phyloP scores from a whole-genome alignment of 1,140 invertebrate species.

The Drosophila lacteicornis region DNA sequence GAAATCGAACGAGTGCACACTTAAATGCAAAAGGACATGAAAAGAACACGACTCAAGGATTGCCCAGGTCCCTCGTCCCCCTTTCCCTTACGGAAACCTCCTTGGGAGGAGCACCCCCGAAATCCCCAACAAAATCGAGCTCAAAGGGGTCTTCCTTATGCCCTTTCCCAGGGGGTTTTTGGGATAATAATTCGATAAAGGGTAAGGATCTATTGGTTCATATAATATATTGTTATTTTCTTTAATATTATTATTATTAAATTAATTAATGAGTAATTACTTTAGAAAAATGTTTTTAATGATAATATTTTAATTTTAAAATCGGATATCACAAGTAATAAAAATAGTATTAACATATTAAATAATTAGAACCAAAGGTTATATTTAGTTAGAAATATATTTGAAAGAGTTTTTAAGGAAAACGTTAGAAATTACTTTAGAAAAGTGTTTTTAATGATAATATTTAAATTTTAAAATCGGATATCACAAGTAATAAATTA shows the following conservation, averaged over 20 bases:
- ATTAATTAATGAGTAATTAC: no score
- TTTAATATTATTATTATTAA: no score
- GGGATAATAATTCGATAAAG: no score
- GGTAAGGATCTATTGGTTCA: no score
- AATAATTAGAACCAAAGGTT: neutral
- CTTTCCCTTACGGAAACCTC: neutral
- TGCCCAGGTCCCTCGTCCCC: constrained; percentile 25
- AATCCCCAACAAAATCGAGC: neutral
- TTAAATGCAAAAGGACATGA: constrained; percentile 82
- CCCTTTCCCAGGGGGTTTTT: neutral
- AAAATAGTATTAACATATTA: neutral
- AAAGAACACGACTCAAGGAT: constrained; percentile 80
- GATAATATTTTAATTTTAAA: no score
- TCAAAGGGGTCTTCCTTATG: neutral
- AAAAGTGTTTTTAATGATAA: no score
- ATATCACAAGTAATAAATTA: no score
- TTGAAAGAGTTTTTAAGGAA: neutral
- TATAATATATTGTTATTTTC: no score
- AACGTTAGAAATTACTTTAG: neutral
- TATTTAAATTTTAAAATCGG: no score
- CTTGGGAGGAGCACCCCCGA: constrained; percentile 4
- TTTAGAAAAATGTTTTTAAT: no score
- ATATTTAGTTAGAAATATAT: neutral
- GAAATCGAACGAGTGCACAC: constrained; percentile 79
- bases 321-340: no score